phyloP scores from a whole-genome alignment of 2,113 vertebrate genomes.

The Chiloscyllium plagiosum region DNA sequence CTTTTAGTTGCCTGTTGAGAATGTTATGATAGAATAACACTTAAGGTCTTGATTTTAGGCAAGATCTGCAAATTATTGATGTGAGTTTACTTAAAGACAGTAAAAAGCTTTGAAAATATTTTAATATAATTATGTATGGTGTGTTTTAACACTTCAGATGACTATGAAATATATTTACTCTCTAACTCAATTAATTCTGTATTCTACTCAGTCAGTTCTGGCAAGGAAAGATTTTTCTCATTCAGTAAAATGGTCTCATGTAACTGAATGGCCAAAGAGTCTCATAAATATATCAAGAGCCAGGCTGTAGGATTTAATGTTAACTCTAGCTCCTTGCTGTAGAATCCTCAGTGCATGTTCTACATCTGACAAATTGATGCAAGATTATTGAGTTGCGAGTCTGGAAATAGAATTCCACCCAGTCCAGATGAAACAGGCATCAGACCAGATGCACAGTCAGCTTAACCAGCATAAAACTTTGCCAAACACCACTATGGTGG shows the following conservation, averaged over 20 bases:
- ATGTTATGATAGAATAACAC: neutral
- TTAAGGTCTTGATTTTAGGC: neutral
- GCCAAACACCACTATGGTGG: neutral
- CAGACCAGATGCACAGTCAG: neutral
- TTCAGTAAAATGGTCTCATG: neutral
- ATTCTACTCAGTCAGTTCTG: neutral
- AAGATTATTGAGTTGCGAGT: neutral
- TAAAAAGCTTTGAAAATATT: neutral
- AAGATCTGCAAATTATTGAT: neutral
- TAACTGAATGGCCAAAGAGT: neutral
- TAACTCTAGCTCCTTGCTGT: neutral
- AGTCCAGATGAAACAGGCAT: neutral
- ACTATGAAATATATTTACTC: no score
- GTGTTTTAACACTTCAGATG: neutral
- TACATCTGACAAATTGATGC: conserved; percentile 9
- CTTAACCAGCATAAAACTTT: neutral
- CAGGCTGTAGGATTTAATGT: neutral
- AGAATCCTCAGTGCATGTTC: neutral
- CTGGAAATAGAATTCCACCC: neutral
- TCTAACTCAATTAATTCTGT: neutral
- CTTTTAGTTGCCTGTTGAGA: neutral
- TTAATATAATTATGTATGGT: neutral
- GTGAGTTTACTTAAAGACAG: neutral
- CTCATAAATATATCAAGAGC: neutral
- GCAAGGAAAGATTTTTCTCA: neutral